Conservation (phyloP, 2,888 invertebrate genomes). For the Rhamnusium bicolor region DNA sequence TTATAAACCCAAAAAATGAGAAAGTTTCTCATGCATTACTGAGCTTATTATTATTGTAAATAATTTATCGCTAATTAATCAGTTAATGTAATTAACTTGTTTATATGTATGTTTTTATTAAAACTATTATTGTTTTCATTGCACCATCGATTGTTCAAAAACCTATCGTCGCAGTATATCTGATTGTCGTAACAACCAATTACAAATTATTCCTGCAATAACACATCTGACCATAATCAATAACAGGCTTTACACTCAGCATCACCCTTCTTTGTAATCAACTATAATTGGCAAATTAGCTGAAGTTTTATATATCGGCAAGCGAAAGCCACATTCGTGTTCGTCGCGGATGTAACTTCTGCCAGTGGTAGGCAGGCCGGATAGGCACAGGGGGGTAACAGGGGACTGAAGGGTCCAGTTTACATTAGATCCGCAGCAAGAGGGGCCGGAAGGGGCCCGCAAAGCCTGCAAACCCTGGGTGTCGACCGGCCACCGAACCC, state of each 20-base stretch:
- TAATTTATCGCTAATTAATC: no score
- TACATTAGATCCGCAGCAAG: slow-evolving; percentile 48
- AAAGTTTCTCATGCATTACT: no score
- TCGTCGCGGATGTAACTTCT: slow-evolving; percentile 45
- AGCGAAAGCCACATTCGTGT: slow-evolving; percentile 31
- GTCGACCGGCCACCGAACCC: slow-evolving; percentile 69
- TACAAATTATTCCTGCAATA: slow-evolving; percentile 12
- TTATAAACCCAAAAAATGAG: no score
- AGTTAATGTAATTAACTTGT: no score
- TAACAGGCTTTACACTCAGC: slow-evolving; percentile 7
- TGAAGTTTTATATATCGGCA: slow-evolving; percentile 39
- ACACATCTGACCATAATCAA: slow-evolving; percentile 7
- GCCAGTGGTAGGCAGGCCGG: slow-evolving; percentile 38
- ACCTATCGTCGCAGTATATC: no score
- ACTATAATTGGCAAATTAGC: slow-evolving; percentile 39
- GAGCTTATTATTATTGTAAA: no score
- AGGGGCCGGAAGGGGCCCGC: slow-evolving; percentile 55
- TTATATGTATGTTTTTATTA: no score
- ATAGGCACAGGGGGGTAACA: slow-evolving; percentile 26
- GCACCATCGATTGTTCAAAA: no score
- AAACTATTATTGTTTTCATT: no score
- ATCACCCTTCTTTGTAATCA: slow-evolving; percentile 24
- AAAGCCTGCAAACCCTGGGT: slow-evolving; percentile 60
- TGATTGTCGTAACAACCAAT: background rate
- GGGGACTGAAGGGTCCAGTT: slow-evolving; percentile 49